phyloP scores from a whole-genome alignment of 2,888 invertebrate genomes.

The Mylabris sibirica region DNA sequence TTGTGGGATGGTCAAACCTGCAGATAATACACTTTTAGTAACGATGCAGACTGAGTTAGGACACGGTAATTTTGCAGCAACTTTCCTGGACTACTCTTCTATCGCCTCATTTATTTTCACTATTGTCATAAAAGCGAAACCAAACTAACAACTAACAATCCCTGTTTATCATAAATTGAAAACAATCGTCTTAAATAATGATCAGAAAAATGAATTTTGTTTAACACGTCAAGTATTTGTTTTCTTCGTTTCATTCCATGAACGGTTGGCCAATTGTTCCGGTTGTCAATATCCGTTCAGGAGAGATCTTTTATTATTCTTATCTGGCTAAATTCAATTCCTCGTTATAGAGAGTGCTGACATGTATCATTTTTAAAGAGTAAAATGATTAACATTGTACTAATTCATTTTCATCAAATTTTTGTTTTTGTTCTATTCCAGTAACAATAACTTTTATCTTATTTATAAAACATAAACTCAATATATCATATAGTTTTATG shows the following conservation, averaged over 20 bases:
- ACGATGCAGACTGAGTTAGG: conserved; percentile 53
- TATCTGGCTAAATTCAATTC: conserved; percentile 57
- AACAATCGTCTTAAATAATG: too few species aligned
- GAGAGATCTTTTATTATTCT: conserved; percentile 48
- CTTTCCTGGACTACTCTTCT: conserved; percentile 41
- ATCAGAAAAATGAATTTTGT: too few species aligned
- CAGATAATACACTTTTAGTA: conserved; percentile 51
- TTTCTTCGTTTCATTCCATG: conserved; percentile 61
- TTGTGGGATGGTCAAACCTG: conserved; percentile 61
- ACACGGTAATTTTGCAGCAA: conserved; percentile 53
- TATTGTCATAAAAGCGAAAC: conserved; percentile 42
- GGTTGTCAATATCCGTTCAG: conserved; percentile 57
- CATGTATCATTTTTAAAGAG: conserved; percentile 35
- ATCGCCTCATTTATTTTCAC: conserved; percentile 40
- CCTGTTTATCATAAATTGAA: too few species aligned
- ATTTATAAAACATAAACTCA: conserved; percentile 11
- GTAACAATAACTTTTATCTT: background rate
- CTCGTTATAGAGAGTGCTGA: conserved; percentile 44
- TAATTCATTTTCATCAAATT: conserved; percentile 18
- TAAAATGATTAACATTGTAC: conserved; percentile 16
- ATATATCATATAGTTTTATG: background rate
- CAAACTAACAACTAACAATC: background rate
- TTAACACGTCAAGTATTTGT: conserved; percentile 59
- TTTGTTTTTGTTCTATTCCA: background rate
- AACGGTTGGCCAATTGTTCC: conserved; percentile 63